These are phyloP conservation scores for Fistularia commersonii DNA, from an alignment of 2,797 vertebrate species.

Conservation along the genomic window DNA sequence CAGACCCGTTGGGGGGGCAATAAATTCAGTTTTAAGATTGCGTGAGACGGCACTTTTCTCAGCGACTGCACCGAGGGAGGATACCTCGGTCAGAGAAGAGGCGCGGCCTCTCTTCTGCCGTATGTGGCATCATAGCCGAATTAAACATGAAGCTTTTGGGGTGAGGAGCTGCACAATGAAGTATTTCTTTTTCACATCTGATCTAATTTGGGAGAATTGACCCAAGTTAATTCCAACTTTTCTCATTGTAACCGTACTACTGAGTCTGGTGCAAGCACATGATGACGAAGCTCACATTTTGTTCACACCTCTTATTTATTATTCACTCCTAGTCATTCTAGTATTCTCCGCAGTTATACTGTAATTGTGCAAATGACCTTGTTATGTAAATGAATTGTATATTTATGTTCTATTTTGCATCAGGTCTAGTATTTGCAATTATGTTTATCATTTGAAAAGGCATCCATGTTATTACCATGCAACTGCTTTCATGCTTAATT, in stretches of 20 bases:
- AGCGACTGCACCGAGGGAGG: conserved; percentile 19
- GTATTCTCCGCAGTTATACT: conserved; percentile 52
- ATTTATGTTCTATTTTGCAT: conserved; percentile 65
- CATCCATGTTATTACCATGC: conserved; percentile 28
- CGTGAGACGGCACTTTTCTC: conserved; percentile 48
- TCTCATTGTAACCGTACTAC: conserved; percentile 69
- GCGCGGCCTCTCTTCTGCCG: conserved; percentile 16
- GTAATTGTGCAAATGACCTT: conserved; percentile 45
- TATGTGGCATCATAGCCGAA: conserved; percentile 21
- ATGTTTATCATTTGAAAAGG: conserved; percentile 40
- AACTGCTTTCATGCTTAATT: conserved; percentile 43
- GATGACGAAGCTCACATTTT: conserved; percentile 44
- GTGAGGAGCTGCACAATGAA: conserved; percentile 13
- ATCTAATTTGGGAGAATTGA: conserved; percentile 25
- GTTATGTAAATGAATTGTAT: conserved; percentile 62
- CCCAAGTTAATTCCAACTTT: conserved; percentile 19
- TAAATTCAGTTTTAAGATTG: conserved; percentile 17
- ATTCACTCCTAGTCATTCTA: conserved; percentile 55
- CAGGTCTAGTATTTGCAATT: conserved; percentile 53
- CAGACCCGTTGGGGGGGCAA: conserved; percentile 36
- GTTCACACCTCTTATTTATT: conserved; percentile 68
- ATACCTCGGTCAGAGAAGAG: conserved; percentile 5
- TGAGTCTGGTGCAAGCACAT: conserved; percentile 53
- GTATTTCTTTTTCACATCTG: not conserved
- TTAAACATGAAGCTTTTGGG: conserved; percentile 17